Evolutionary conservation across 2,888 invertebrate species (phyloP), one percentile per base, ranked within the genome.

Genomic region (Stictocephala bisonia): DNA sequence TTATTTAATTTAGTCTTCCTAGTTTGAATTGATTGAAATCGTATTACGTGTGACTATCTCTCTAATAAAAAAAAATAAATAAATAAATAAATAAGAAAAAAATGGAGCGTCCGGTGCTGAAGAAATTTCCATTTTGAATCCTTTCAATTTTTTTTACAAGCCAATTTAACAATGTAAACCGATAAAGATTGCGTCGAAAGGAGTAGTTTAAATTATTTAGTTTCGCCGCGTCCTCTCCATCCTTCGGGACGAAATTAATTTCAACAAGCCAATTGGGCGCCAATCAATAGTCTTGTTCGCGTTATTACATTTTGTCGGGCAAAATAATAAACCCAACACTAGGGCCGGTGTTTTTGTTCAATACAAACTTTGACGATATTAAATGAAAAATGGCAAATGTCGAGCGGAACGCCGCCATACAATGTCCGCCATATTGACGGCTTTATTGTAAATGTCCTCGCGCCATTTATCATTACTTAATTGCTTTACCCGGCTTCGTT

Each of bases 311-410:
- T 60, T 60, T 60, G 60, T 40, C 60, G 60, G 40, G 29, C 27
- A 60, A 58, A 58, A 60, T 56, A 56, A 56, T 60, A 60, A 60
- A 60, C 60, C 60, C n/a, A n/a, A 29, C 60, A 60, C 60, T 60
- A 40, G 40, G 22, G 40, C 26, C 56, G 56, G 26, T 56, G 56
- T 56, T 56, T 56, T 56, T 56, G 60, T 60, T 35, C 56, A 20
- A 27, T 31, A 22, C 60, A 35, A 60, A 60, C 60, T 60, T 60
- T 60, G 60, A 60, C 60, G 60, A 35, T 44, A 44, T 60, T 60
- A 60, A 60, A 60, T 40, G 31, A 60, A 60, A 60, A 60, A 60
- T 13, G 60, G 35, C 40, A 60, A 60, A 60, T 60, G 60, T 40
- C 60, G 60, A n/a, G 18, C 29, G 2, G 40, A 35, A 60, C 40